Conservation (phyloP, 2,797 vertebrate genomes). For the Microchirus variegatus region DNA sequence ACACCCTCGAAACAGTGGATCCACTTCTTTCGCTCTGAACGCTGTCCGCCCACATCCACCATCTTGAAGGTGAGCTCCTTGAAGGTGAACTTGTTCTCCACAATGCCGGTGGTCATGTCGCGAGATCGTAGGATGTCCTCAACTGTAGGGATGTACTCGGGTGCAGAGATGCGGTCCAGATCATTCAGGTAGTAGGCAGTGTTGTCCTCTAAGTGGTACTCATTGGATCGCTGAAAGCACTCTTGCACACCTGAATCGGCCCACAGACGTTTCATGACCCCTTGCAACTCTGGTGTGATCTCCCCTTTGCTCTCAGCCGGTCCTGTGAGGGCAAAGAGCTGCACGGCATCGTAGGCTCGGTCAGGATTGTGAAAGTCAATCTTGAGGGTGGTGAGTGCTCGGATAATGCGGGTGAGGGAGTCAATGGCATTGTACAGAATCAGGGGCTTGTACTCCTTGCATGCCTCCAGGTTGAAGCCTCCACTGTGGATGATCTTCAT, state of each 20-base stretch:
- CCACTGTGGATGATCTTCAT: conserved; percentile 99
- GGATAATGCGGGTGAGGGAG: conserved; percentile 97
- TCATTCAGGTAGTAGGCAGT: conserved; percentile 99
- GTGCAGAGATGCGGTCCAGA: conserved; percentile 93
- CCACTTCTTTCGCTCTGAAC: conserved; percentile 99
- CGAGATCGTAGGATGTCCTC: conserved; percentile 98
- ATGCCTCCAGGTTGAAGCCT: conserved; percentile 97
- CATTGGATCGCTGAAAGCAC: conserved; percentile 96
- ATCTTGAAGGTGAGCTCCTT: conserved; percentile 99
- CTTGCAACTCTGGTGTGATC: conserved; percentile 93
- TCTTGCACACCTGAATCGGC: conserved; percentile 94
- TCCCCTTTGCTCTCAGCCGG: conserved; percentile 98
- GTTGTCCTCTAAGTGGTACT: conserved; percentile 99
- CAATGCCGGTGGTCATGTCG: conserved; percentile 99
- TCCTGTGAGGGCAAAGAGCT: conserved; percentile 97
- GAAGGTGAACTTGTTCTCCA: conserved; percentile 99
- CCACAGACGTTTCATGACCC: conserved; percentile 98
- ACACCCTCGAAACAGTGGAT: conserved; percentile 99
- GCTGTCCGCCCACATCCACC: conserved; percentile 98
- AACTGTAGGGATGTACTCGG: conserved; percentile 95
- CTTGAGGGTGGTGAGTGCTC: conserved; percentile 93
- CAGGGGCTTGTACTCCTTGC: conserved; percentile 98
- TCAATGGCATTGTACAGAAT: conserved; percentile 99
- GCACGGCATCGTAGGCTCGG: conserved; percentile 95
- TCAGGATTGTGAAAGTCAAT: conserved; percentile 98